Evolutionary conservation across 2,113 vertebrate species (phyloP).

Genomic region (Pteronura brasiliensis): DNA sequence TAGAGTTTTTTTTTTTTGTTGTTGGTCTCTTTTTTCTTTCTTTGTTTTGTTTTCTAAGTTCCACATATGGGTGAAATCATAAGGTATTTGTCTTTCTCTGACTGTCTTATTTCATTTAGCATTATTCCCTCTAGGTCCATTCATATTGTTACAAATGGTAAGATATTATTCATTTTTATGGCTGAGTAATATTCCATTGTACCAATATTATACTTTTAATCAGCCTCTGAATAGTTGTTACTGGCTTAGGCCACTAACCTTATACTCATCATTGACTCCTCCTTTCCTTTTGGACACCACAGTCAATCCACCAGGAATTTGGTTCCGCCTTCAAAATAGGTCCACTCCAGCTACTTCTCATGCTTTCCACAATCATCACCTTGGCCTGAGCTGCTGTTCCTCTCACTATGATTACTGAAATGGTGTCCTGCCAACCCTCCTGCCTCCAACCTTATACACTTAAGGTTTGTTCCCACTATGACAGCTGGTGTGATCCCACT

Average conservation of each 20-base stretch:
- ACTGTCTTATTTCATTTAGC: not conserved
- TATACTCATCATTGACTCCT: not conserved
- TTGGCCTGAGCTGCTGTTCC: not conserved
- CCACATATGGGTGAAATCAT: not conserved
- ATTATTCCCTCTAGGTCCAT: not conserved
- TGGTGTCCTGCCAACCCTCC: not conserved
- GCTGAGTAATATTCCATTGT: not conserved
- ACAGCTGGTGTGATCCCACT: not conserved
- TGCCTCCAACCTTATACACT: no score
- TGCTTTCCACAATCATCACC: no score
- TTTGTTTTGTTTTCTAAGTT: not conserved
- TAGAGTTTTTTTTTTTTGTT: not conserved
- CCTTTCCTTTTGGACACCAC: not conserved
- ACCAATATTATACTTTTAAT: not conserved
- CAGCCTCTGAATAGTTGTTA: not conserved
- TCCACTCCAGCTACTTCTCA: not conserved
- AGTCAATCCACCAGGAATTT: not conserved
- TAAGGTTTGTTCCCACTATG: not conserved
- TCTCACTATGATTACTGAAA: not conserved
- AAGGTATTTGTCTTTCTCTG: not conserved
- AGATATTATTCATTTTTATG: not conserved
- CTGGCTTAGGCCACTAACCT: not conserved
- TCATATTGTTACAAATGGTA: not conserved
- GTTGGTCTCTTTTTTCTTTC: not conserved
- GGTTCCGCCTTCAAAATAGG: not conserved